Percentiles rank a stretch among this genome's conserved stretches.
phyloP scores from a whole-genome alignment of 2,888 invertebrate species.

The Rotaria macrura region DNA sequence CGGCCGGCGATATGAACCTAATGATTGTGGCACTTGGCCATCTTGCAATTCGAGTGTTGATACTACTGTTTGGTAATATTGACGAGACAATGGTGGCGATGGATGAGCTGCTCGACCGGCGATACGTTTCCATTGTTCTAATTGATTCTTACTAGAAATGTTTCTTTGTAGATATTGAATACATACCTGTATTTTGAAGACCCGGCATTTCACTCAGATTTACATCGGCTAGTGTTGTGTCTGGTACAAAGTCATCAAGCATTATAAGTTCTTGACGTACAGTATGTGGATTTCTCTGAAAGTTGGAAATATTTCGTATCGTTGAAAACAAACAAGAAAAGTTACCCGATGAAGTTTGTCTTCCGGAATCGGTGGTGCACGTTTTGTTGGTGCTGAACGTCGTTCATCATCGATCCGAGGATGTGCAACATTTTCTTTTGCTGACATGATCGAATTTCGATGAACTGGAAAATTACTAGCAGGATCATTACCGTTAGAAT shows the following conservation, averaged over 20 bases:
- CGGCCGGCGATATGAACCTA: background rate
- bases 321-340: background rate
- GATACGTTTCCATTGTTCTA: background rate
- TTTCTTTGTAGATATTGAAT: background rate
- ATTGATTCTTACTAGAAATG: background rate
- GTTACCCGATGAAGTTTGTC: background rate
- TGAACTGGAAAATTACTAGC: background rate
- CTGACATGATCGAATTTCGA: background rate
- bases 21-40: background rate
- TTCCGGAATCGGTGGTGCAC: background rate
- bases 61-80: background rate
- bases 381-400: background rate
- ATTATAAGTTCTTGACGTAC: background rate
- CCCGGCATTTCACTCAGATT: background rate
- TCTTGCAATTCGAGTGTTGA: background rate
- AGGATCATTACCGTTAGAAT: background rate
- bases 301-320: background rate
- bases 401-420: background rate
- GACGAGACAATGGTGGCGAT: background rate
- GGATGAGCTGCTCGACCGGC: background rate
- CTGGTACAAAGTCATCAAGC: background rate
- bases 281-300: conserved; percentile 12
- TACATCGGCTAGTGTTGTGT: background rate
- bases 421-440: background rate
- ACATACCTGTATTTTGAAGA: background rate